Evolutionary conservation across 2,888 invertebrate genomes (phyloP).

Genomic region (Alloplasta piceator): DNA sequence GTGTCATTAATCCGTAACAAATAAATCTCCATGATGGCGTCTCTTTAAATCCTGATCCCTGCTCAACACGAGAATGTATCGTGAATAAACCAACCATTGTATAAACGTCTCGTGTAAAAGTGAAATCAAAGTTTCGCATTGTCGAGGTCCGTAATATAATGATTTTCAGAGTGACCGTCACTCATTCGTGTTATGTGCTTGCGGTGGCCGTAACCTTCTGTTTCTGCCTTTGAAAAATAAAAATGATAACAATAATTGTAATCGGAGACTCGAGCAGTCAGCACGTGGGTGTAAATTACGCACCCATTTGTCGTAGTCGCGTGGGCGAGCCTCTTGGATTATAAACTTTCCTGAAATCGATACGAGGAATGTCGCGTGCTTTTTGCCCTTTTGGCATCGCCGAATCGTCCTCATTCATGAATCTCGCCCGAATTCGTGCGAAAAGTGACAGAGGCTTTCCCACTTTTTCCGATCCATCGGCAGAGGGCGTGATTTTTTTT

Average conservation of each 20-base stretch:
- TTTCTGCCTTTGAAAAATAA: neutral
- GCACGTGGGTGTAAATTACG: slow-evolving; percentile 48
- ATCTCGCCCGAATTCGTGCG: neutral
- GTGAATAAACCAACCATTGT: neutral
- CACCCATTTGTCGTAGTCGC: slow-evolving; percentile 25
- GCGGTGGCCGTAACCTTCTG: slow-evolving; percentile 35
- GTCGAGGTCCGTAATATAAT: slow-evolving; percentile 44
- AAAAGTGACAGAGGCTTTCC: neutral
- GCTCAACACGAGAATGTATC: neutral
- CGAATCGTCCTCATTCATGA: slow-evolving; percentile 1
- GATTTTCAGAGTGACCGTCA: slow-evolving; percentile 16
- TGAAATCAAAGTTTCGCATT: slow-evolving; percentile 30
- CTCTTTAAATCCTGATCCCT: neutral
- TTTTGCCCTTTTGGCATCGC: neutral
- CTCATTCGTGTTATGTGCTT: slow-evolving; percentile 39
- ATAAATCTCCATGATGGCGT: slow-evolving; percentile 21
- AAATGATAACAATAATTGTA: neutral
- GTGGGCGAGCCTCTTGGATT: slow-evolving; percentile 24
- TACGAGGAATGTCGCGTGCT: neutral
- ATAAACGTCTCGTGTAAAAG: neutral
- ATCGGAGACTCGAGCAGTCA: neutral
- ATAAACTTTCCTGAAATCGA: slow-evolving; percentile 13
- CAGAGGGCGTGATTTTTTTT: neutral
- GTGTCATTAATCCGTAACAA: slow-evolving; percentile 4
- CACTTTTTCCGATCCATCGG: neutral